Percentiles rank a stretch among this genome's conserved stretches.
These are phyloP conservation scores for Linepithema humile DNA, from an alignment of 1,140 invertebrate species.

Conservation along the genomic window DNA sequence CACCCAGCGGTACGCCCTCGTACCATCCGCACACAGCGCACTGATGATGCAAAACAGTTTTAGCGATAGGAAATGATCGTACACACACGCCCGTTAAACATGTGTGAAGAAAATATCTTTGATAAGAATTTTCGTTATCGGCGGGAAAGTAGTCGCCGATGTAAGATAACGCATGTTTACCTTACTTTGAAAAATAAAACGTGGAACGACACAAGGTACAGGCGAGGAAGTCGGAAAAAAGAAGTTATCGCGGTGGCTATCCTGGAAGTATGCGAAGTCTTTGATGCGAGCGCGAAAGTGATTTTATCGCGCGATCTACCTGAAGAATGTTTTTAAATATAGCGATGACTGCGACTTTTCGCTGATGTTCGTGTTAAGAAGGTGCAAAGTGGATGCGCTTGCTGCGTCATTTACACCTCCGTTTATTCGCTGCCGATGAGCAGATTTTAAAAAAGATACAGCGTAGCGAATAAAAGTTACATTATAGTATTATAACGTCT, in stretches of 20 bases:
- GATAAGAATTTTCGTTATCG: slow-evolving; percentile 22
- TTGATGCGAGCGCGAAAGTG: not conserved
- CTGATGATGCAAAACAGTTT: not conserved
- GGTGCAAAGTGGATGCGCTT: slow-evolving; percentile 20
- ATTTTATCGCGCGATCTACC: not conserved
- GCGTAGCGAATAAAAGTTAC: not conserved
- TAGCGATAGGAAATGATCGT: too few species aligned
- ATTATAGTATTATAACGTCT: not conserved
- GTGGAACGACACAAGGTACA: not conserved
- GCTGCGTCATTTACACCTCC: slow-evolving; percentile 27
- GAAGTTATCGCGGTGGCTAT: not conserved
- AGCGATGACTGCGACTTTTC: slow-evolving; percentile 43
- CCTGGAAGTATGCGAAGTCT: not conserved
- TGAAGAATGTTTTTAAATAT: slow-evolving; percentile 46
- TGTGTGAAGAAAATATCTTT: not conserved
- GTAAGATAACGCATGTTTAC: slow-evolving; percentile 22
- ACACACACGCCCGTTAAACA: not conserved
- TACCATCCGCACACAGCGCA: slow-evolving; percentile 11
- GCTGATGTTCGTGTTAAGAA: slow-evolving; percentile 4
- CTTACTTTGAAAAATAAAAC: not conserved
- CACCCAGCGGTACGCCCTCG: not conserved
- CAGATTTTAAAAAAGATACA: not conserved
- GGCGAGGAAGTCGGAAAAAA: not conserved
- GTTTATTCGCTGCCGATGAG: slow-evolving; percentile 16
- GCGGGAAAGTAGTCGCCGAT: not conserved